Percentiles rank a stretch among this genome's conserved stretches.
phyloP scores from a whole-genome alignment of 2,797 vertebrate genomes.

The Luscinia megarhynchos region DNA sequence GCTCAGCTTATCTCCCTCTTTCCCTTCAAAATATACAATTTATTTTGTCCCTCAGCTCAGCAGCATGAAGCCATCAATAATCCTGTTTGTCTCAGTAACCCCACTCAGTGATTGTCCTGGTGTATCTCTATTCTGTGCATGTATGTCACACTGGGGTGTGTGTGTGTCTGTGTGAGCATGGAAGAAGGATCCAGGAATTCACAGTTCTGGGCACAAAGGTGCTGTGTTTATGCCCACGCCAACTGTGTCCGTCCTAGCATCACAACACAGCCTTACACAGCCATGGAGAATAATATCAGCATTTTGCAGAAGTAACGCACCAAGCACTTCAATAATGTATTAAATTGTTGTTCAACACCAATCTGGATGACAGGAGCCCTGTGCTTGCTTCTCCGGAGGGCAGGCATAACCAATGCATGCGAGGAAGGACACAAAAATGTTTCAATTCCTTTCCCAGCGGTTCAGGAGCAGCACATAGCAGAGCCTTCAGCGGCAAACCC shows the following conservation, averaged over 20 bases:
- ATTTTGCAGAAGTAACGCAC: neutral
- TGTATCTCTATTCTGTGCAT: neutral
- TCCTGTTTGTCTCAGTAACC: conserved; percentile 34
- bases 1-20: conserved; percentile 69
- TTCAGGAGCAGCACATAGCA: neutral
- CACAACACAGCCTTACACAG: neutral
- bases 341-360: neutral
- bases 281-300: neutral
- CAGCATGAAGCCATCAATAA: conserved; percentile 44
- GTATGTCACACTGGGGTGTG: neutral
- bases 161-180: fast-evolving
- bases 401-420: neutral
- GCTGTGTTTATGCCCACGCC: neutral
- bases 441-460: neutral
- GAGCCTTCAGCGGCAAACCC: neutral
- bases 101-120: neutral
- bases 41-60: conserved; percentile 56
- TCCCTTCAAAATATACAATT: conserved; percentile 62
- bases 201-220: neutral
- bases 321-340: neutral
- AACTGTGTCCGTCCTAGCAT: neutral
- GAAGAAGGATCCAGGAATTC: neutral
- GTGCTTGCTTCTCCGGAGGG: neutral
- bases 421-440: neutral
- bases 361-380: neutral